phyloP scores from a whole-genome alignment of 1,140 invertebrate species.

The Lysiphlebus fabarum region DNA sequence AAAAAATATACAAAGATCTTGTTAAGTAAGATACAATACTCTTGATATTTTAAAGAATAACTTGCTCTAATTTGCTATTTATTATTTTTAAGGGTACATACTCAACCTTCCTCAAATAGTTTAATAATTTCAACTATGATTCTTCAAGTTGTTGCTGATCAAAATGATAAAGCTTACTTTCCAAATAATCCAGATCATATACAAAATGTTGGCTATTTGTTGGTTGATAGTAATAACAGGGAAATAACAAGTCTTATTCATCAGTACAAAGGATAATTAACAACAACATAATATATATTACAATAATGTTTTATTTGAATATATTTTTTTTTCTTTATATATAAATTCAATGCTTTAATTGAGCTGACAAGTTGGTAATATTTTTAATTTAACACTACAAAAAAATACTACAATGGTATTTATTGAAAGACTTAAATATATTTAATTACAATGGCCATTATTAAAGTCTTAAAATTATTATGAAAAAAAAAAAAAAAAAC shows the following conservation, averaged over 20 bases:
- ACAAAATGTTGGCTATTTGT: conserved; percentile 54
- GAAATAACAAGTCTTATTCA: conserved; percentile 45
- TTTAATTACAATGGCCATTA: too few species aligned
- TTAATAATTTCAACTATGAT: conserved; percentile 46
- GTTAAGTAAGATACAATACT: conserved; percentile 58
- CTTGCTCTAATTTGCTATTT: neutral
- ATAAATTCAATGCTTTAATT: too few species aligned
- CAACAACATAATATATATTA: conserved; percentile 7
- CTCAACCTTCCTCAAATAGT: conserved; percentile 26
- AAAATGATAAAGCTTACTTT: conserved; percentile 41
- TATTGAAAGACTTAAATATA: too few species aligned
- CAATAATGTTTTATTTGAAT: neutral
- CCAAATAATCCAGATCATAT: conserved; percentile 40
- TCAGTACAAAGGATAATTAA: conserved; percentile 32
- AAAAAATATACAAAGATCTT: conserved; percentile 62
- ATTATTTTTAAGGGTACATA: conserved; percentile 2
- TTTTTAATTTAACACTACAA: too few species aligned
- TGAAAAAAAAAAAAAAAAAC: neutral
- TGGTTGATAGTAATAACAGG: conserved; percentile 41
- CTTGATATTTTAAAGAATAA: neutral
- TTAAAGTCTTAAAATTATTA: too few species aligned
- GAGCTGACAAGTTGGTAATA: too few species aligned
- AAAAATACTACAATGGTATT: too few species aligned
- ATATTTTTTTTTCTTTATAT: too few species aligned
- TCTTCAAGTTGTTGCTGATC: conserved; percentile 45